Evolutionary conservation across 2,113 vertebrate genomes (phyloP).

Genomic region (Gobius niger): DNA sequence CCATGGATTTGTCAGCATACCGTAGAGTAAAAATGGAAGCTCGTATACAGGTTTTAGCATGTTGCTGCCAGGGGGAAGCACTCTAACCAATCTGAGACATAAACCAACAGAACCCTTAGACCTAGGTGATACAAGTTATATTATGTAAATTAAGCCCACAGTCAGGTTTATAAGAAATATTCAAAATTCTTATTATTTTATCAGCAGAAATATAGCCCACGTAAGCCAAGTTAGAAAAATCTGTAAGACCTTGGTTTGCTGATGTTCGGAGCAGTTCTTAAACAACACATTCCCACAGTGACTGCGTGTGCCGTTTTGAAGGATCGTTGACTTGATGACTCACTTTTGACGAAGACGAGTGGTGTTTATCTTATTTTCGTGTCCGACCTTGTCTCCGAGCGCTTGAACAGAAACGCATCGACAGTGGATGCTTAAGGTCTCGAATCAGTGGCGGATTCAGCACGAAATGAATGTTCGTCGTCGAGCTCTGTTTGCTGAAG

Average conservation of each 20-base stretch:
- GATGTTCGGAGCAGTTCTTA: not conserved
- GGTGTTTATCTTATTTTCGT: not conserved
- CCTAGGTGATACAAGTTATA: too few species aligned
- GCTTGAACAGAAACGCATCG: not conserved
- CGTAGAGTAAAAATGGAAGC: too few species aligned
- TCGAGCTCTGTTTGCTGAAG: not conserved
- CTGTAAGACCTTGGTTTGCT: not conserved
- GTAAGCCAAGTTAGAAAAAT: not conserved
- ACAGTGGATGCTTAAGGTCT: not conserved
- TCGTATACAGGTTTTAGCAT: too few species aligned
- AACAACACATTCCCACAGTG: not conserved
- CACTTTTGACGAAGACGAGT: constrained; percentile 6
- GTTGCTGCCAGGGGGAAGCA: too few species aligned
- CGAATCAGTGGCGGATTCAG: not conserved
- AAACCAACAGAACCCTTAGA: too few species aligned
- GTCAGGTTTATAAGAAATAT: too few species aligned
- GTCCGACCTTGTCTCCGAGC: not conserved
- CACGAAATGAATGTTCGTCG: not conserved
- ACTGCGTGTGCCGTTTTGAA: not conserved
- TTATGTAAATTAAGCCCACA: too few species aligned
- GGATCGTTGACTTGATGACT: constrained; percentile 10
- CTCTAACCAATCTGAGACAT: too few species aligned
- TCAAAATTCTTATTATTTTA: not conserved
- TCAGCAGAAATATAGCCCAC: not conserved
- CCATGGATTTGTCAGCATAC: too few species aligned